Conservation (phyloP, 2,888 invertebrate species). For the Gastracanthus pulcherrimus region DNA sequence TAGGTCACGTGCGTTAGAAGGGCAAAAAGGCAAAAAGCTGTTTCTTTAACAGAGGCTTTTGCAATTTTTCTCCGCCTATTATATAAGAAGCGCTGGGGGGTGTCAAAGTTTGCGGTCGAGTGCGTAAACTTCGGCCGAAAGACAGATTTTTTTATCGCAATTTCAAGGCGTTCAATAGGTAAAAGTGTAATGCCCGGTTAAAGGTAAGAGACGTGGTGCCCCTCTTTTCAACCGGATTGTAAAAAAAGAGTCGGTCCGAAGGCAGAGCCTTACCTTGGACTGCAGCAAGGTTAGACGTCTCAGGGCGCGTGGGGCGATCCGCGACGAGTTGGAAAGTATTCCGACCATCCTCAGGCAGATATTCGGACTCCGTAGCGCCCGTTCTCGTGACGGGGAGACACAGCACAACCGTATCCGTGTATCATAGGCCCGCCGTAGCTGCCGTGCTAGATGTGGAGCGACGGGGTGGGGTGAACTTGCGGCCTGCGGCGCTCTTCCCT, state of each 20-base stretch:
- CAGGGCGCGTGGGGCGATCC: constrained; percentile 72
- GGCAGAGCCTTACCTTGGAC: constrained; percentile 69
- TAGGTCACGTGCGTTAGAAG: constrained; percentile 44
- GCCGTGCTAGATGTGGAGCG: constrained; percentile 38
- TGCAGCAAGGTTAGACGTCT: constrained; percentile 70
- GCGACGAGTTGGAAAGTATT: constrained; percentile 75
- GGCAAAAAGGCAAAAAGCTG: constrained; percentile 9
- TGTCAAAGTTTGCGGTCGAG: constrained; percentile 2
- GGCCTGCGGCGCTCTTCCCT: not conserved
- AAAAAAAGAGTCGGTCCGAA: constrained; percentile 31
- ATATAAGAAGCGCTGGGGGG: constrained; percentile 36
- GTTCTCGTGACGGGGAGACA: constrained; percentile 43
- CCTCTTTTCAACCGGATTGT: not conserved
- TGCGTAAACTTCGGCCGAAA: not conserved
- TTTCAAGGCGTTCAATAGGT: not conserved
- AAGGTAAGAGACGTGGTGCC: not conserved
- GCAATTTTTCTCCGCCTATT: constrained; percentile 32
- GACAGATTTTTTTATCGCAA: not conserved
- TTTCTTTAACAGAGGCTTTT: not conserved
- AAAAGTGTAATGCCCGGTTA: constrained; percentile 6
- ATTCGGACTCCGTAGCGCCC: constrained; percentile 47
- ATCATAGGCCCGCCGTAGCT: too few species aligned
- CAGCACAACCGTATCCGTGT: constrained; percentile 25
- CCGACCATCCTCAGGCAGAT: constrained; percentile 71
- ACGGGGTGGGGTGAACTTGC: constrained; percentile 29